A percentile compares a stretch with the other conserved stretches of the same genome.
These are phyloP conservation scores for Lontra canadensis DNA, from an alignment of 2,113 vertebrate genomes.

Conservation along the genomic window DNA sequence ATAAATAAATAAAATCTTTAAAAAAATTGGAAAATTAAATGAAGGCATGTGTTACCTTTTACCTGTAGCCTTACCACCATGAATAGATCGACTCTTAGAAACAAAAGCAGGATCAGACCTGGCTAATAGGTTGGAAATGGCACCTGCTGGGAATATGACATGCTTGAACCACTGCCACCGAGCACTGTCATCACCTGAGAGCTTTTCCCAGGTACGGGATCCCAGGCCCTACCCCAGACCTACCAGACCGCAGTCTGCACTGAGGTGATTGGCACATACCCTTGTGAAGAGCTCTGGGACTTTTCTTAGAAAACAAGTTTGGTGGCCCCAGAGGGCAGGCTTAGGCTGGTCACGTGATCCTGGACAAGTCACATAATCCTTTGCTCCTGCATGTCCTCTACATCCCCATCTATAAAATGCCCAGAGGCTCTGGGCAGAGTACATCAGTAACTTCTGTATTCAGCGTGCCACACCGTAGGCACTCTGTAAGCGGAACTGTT, in stretches of 20 bases:
- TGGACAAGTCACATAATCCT: no score
- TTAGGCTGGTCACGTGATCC: neutral
- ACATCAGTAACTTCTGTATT: accelerated
- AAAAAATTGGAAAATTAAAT: neutral
- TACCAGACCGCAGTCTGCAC: neutral
- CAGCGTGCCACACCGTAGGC: accelerated
- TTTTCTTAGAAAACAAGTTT: neutral
- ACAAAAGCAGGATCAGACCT: neutral
- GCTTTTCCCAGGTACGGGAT: neutral
- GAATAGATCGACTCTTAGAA: neutral
- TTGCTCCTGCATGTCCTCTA: neutral
- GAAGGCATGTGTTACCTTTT: neutral
- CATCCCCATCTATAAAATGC: neutral
- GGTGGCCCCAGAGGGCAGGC: neutral
- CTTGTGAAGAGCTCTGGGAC: neutral
- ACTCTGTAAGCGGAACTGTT: accelerated
- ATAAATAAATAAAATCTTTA: no score
- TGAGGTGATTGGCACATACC: neutral
- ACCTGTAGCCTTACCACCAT: neutral
- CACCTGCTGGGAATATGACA: neutral
- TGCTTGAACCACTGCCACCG: neutral
- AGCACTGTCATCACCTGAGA: neutral
- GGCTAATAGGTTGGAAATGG: neutral
- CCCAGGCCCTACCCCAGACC: neutral
- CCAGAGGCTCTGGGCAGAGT: neutral